A percentile compares a stretch with the other conserved stretches of the same genome.
phyloP scores from a whole-genome alignment of 2,113 vertebrate species.

The cat (Felis catus) region DNA sequence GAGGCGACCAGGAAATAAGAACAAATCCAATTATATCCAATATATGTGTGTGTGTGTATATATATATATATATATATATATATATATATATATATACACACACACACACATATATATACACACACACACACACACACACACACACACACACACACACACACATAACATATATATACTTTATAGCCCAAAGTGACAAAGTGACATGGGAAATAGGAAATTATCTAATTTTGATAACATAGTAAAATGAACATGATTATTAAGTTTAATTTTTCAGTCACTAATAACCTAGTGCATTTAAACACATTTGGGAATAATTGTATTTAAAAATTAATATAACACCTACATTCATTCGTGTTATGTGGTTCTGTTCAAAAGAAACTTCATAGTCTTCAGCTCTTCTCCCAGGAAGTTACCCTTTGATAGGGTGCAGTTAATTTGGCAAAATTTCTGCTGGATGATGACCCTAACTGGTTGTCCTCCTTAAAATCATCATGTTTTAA shows the following conservation, averaged over 20 bases:
- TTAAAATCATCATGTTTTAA: background rate
- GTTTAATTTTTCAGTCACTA: background rate
- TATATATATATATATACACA: no score
- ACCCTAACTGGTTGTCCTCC: background rate
- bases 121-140: no score
- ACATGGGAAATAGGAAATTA: background rate
- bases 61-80: background rate
- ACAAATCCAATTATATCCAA: background rate
- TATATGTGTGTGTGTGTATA: no score
- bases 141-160: no score
- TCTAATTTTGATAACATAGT: background rate
- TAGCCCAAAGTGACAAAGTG: background rate
- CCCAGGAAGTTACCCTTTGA: background rate
- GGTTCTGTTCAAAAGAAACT: background rate
- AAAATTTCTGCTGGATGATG: background rate
- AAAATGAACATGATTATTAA: background rate
- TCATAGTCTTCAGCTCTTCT: background rate
- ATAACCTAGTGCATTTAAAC: background rate
- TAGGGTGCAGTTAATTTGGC: background rate
- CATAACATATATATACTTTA: background rate
- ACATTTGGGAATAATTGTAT: background rate
- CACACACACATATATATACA: background rate
- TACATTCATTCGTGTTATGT: background rate
- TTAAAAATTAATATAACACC: slow-evolving; percentile 1
- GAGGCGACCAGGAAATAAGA: background rate